Percentiles rank a stretch among this genome's conserved stretches.
Conservation (phyloP, 2,888 invertebrate species). For the Tiliacea aurago region DNA sequence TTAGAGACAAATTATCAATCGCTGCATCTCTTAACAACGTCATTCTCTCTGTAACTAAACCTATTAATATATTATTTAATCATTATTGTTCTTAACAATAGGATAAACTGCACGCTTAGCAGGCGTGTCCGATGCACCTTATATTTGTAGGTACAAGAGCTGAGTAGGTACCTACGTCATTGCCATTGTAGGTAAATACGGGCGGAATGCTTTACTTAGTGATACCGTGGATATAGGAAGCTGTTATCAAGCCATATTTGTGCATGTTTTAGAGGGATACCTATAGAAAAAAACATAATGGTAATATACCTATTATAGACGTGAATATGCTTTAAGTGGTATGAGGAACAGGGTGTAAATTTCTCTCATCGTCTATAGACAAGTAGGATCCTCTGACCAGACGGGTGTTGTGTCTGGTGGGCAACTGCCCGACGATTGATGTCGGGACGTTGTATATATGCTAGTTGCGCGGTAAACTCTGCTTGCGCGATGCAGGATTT, state of each 20-base stretch:
- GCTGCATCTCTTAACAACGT: not conserved
- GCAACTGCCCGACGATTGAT: too few relatives aligned
- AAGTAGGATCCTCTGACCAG: too few relatives aligned
- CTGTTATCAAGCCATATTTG: conserved; percentile 38
- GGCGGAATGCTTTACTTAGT: conserved; percentile 44
- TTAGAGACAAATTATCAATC: not conserved
- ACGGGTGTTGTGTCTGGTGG: too few relatives aligned
- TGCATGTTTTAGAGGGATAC: conserved; percentile 16
- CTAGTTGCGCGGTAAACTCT: too few relatives aligned
- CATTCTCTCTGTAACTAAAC: too few relatives aligned
- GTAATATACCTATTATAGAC: too few relatives aligned
- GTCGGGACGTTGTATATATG: too few relatives aligned
- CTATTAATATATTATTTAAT: not conserved
- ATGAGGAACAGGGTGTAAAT: too few relatives aligned
- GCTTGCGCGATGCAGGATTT: too few relatives aligned
- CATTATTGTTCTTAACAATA: conserved; percentile 6
- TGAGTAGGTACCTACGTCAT: conserved; percentile 39
- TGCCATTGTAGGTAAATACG: conserved; percentile 27
- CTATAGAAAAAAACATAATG: not conserved
- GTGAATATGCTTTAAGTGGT: too few relatives aligned
- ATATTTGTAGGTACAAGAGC: not conserved
- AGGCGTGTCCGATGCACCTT: conserved; percentile 15
- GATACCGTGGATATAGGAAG: conserved; percentile 28
- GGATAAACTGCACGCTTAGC: conserved; percentile 23
- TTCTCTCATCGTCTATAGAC: too few relatives aligned